phyloP scores from a whole-genome alignment of 2,113 vertebrate species.

The Suncus etruscus region DNA sequence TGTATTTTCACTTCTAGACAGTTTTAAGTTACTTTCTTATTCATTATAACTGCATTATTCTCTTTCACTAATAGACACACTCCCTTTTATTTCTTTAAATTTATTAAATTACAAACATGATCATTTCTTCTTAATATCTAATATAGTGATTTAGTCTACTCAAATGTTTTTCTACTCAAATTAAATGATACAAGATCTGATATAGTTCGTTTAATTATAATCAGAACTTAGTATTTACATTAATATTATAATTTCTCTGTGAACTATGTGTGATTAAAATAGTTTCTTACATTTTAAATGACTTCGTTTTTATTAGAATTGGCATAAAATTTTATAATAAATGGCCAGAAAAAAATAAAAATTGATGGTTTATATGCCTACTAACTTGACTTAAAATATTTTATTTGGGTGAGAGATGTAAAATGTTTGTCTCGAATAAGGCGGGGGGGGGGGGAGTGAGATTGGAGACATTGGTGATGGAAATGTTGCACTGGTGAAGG shows the following conservation, averaged over 20 bases:
- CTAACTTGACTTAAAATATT: too few species aligned
- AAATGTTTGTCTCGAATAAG: too few species aligned
- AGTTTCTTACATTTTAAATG: background rate
- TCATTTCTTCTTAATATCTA: background rate
- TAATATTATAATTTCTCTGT: slow-evolving; percentile 26
- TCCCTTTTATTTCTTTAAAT: background rate
- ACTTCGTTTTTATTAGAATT: slow-evolving; percentile 1
- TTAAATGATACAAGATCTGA: background rate
- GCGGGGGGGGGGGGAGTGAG: too few species aligned
- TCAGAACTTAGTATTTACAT: background rate
- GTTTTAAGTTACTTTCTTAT: background rate
- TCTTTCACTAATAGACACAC: background rate
- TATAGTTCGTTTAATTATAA: background rate
- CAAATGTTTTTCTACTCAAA: background rate
- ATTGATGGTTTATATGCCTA: background rate
- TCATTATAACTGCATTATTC: background rate
- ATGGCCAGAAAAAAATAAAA: slow-evolving; percentile 7
- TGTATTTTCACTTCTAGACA: background rate
- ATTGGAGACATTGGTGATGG: too few species aligned
- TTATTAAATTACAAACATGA: background rate
- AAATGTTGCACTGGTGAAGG: too few species aligned
- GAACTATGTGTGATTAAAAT: background rate
- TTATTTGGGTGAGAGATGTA: too few species aligned
- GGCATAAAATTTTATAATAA: background rate
- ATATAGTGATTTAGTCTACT: background rate